Evolutionary conservation across 2,797 vertebrate genomes (phyloP), one percentile per base, ranked within the genome.

Genomic region (Fringilla coelebs): DNA sequence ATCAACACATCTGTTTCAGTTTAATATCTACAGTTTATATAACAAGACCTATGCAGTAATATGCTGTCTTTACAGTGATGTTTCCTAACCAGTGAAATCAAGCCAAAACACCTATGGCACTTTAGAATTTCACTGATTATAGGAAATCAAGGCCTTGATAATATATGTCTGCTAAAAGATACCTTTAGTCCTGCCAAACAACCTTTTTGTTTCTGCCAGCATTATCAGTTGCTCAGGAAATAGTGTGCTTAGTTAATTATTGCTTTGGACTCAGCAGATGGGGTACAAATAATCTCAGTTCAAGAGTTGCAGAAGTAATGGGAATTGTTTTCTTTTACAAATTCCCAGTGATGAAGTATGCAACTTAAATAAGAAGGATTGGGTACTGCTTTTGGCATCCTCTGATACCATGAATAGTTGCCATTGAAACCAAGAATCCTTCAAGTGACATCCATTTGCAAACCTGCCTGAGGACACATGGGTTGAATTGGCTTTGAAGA

Each of bases 1-100:
- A 96, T 96, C 94, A 96, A 96, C 92, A 97, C 94, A 96, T 95
- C 95, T 97, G 95, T 94, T 97, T 96, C 91, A 93, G 88, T 91
- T 97, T 94, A 96, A 76, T 93, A 91, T 82, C 89, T 90, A 84
- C 55, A 57, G 66, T 86, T 95, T 90, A 63, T 88, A 65, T 79
- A 87, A 81, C 71, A 85, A 87, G 78, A 92, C 52, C 40, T 91
- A 85, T 95, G 67, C 61, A 92, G 49, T 63, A 89, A 91, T 75
- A 84, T 34, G 13, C 60, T 89, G 74, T 90, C 85, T 94, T 95
- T 96, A 88, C 62, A 73, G 63, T 34, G 12, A 7, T 90, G 40
- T 76, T 90, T 93, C 76, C 52, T 86, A 88, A 76, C 21, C 36
- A 81, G 25, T 74, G 28, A 88, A 96, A 96, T 76, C 52, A 88